A percentile compares a stretch with the other conserved stretches of the same genome.
phyloP scores from a whole-genome alignment of 92 coral and sea anemone species.

The Zoanthus solanderi region DNA sequence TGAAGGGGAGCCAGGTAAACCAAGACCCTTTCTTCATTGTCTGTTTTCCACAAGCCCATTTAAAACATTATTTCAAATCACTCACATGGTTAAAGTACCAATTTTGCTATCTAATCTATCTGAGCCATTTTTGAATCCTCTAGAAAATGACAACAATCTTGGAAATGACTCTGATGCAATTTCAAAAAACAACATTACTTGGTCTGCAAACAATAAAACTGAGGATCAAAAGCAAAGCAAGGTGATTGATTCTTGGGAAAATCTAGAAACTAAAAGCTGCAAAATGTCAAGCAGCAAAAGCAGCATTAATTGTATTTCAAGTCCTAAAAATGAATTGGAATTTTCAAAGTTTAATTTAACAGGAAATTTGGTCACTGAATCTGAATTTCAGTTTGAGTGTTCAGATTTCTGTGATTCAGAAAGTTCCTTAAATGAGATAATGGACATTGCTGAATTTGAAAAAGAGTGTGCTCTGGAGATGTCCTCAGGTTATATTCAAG shows the following conservation, averaged over 20 bases:
- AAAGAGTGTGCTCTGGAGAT: conserved; percentile 96
- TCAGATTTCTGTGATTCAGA: conserved; percentile 76
- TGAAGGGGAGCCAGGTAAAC: conserved; percentile 74
- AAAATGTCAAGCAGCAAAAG: conserved; percentile 15
- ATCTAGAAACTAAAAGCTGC: background rate
- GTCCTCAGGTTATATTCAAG: conserved; percentile 88
- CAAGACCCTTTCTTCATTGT: conserved; percentile 86
- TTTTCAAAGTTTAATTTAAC: conserved; percentile 82
- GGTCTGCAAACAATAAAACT: background rate
- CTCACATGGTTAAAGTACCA: conserved; percentile 16
- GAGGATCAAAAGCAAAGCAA: background rate
- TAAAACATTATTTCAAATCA: conserved; percentile 70
- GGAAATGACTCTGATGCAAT: background rate
- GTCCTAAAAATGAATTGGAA: conserved; percentile 57
- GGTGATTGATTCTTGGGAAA: conserved; percentile 42
- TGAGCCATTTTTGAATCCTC: background rate
- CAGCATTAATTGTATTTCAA: background rate
- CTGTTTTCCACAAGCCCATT: conserved; percentile 85
- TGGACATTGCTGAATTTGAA: conserved; percentile 90
- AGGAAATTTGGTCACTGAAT: conserved; percentile 74
- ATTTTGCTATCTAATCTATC: conserved; percentile 23
- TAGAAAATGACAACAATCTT: background rate
- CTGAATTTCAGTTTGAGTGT: conserved; percentile 37
- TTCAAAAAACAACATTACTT: background rate
- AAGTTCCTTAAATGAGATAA: conserved; percentile 73